phyloP scores from a whole-genome alignment of 2,797 vertebrate genomes.

The Halcyon badia region DNA sequence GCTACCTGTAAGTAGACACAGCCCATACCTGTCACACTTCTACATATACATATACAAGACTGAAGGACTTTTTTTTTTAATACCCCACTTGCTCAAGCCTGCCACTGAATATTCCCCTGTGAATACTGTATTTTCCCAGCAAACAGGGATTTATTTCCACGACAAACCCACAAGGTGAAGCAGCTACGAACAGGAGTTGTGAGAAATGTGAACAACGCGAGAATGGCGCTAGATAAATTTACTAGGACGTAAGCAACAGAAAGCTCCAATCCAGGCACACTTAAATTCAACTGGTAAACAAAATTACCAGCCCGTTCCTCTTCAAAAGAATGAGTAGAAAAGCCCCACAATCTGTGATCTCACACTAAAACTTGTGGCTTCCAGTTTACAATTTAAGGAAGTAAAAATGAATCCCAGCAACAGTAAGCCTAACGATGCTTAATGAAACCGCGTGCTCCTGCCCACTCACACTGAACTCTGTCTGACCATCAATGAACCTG shows the following conservation, averaged over 20 bases:
- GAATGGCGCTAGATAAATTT: not conserved
- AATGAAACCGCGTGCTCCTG: not conserved
- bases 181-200: not conserved
- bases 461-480: accelerated
- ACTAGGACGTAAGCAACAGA: not conserved
- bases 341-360: not conserved
- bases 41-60: not conserved
- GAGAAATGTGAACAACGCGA: not conserved
- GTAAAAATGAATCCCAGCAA: not conserved
- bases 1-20: not conserved
- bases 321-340: not conserved
- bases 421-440: not conserved
- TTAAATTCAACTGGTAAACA: not conserved
- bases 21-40: not conserved
- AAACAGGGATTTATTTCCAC: not conserved
- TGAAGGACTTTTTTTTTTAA: not conserved
- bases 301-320: not conserved
- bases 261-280: not conserved
- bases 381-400: not conserved
- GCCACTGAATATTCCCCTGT: not conserved
- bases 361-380: not conserved
- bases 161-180: not conserved
- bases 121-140: not conserved
- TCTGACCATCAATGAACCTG: not conserved
- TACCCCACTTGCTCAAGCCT: not conserved